phyloP scores from a whole-genome alignment of 1,140 invertebrate genomes.

The Paraescarpia echinospica region DNA sequence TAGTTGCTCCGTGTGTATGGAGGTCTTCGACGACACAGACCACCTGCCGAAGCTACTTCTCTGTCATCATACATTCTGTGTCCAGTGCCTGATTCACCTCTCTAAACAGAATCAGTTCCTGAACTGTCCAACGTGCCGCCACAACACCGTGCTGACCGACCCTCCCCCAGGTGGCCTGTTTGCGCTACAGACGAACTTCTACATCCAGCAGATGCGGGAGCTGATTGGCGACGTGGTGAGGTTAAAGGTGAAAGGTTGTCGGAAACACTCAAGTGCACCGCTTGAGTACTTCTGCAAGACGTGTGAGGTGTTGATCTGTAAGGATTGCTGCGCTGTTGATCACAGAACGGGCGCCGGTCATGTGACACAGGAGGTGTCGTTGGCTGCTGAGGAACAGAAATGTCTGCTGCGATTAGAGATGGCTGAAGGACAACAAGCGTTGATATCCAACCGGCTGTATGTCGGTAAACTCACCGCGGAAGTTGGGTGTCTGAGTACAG shows the following conservation, averaged over 20 bases:
- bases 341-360: constrained; percentile 15
- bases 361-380: background rate
- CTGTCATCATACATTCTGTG: constrained; percentile 56
- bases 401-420: constrained; percentile 18
- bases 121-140: constrained; percentile 29
- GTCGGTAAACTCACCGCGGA: constrained; percentile 7
- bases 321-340: constrained; percentile 13
- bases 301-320: constrained; percentile 22
- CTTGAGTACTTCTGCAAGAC: constrained; percentile 29
- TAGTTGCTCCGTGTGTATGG: constrained; percentile 53
- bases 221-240: constrained; percentile 18
- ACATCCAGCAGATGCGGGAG: constrained; percentile 31
- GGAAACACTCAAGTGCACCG: constrained; percentile 21
- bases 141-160: constrained; percentile 9
- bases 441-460: constrained; percentile 7
- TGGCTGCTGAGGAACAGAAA: constrained; percentile 16
- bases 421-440: constrained; percentile 12
- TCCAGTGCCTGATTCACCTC: constrained; percentile 50
- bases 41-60: constrained; percentile 53
- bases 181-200: constrained; percentile 33
- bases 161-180: constrained; percentile 21
- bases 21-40: constrained; percentile 48
- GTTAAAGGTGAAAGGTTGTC: constrained; percentile 23
- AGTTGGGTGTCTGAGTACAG: constrained; percentile 13
- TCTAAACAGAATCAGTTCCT: background rate